These are phyloP conservation scores for Zalophus californianus DNA, from an alignment of 2,797 vertebrate species.

Conservation along the genomic window DNA sequence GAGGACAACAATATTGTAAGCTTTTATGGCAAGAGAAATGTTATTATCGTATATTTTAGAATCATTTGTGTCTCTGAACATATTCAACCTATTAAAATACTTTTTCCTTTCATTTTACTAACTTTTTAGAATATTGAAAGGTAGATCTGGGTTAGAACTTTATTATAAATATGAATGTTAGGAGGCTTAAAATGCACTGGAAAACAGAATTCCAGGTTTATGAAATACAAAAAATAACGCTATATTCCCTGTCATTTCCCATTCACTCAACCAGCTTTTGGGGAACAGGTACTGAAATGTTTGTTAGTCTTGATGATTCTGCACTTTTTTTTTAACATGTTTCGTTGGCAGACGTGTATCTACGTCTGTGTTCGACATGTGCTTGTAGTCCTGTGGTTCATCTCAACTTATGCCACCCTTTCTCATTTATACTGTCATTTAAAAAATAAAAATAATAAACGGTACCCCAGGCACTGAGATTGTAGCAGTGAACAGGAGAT, in stretches of 20 bases:
- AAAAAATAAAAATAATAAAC: background rate
- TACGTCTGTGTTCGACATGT: background rate
- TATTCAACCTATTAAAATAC: background rate
- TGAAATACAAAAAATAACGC: background rate
- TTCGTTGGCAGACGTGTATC: background rate
- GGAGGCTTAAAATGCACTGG: background rate
- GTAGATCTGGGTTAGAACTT: background rate
- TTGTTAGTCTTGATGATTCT: background rate
- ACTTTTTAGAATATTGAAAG: background rate
- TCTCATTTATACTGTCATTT: background rate
- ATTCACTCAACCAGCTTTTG: background rate
- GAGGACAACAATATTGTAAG: background rate
- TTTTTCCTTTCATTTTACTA: background rate
- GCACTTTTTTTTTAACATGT: background rate
- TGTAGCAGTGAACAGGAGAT: background rate
- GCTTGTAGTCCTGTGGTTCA: background rate
- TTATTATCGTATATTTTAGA: background rate
- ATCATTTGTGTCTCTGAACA: background rate
- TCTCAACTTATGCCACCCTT: background rate
- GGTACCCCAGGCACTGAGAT: background rate
- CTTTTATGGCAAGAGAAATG: background rate
- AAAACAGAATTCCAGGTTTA: background rate
- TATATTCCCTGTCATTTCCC: background rate
- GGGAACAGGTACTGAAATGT: background rate
- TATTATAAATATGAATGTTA: background rate